Percentiles rank a stretch among this genome's conserved stretches.
Conservation (phyloP, 2,113 vertebrate genomes). For the Ondatra zibethicus region DNA sequence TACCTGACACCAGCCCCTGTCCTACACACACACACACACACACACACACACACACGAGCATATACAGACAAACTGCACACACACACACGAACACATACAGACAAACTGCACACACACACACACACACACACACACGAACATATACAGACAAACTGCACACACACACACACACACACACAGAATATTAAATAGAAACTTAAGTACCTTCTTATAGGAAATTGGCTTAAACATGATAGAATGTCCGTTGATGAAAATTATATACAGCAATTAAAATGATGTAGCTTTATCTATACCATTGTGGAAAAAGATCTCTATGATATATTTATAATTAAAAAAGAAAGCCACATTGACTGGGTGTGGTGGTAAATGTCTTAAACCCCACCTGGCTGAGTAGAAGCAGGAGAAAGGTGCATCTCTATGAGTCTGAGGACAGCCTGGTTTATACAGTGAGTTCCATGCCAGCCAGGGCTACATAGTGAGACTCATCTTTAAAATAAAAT, state of each 20-base stretch:
- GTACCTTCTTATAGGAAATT: neutral
- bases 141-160: too few species aligned
- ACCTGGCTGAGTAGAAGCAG: neutral
- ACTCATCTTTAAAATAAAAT: neutral
- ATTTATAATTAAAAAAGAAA: neutral
- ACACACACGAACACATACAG: neutral
- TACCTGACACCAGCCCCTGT: neutral
- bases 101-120: too few species aligned
- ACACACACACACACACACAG: neutral
- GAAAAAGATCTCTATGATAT: neutral
- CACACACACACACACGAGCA: neutral
- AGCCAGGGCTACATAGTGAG: neutral
- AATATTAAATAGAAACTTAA: neutral
- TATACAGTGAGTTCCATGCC: neutral
- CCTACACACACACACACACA: neutral
- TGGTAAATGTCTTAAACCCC: neutral
- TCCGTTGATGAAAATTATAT: neutral
- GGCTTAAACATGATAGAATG: neutral
- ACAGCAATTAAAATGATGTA: neutral
- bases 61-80: too few species aligned
- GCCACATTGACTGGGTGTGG: neutral
- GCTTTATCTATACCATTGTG: neutral
- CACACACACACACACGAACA: too few species aligned
- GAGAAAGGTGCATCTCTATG: neutral
- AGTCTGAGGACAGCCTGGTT: neutral